Conservation (phyloP, 2,113 vertebrate genomes). For the Oncorhynchus kisutch region DNA sequence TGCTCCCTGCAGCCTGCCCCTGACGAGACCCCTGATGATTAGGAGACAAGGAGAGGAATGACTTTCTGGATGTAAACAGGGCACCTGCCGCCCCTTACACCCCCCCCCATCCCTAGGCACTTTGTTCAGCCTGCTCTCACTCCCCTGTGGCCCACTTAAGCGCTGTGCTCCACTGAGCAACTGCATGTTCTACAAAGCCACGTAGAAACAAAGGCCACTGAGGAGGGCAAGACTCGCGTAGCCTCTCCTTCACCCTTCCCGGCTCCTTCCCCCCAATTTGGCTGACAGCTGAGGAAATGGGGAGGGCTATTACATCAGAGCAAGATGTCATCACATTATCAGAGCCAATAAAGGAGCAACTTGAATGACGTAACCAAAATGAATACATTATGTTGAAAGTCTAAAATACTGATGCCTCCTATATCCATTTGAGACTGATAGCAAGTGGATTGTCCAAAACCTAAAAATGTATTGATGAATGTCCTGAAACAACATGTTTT, state of each 20-base stretch:
- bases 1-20: slow-evolving; percentile 52
- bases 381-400: no score
- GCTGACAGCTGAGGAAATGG: slow-evolving; percentile 3
- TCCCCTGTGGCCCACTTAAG: slow-evolving; percentile 83
- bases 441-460: not conserved
- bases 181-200: slow-evolving; percentile 72
- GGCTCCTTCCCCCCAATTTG: not conserved
- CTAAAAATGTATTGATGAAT: not conserved
- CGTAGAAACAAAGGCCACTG: slow-evolving; percentile 73
- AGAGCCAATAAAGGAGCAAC: not conserved
- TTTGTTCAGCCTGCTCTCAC: slow-evolving; percentile 52
- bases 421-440: not conserved
- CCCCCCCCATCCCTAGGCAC: no score
- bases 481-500: not conserved
- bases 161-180: slow-evolving; percentile 70
- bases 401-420: no score
- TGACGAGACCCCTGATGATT: slow-evolving; percentile 16
- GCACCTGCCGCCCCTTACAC: slow-evolving; percentile 53
- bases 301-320: not conserved
- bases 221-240: slow-evolving; percentile 64
- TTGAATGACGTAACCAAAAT: no score
- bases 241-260: slow-evolving; percentile 40
- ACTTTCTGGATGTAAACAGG: slow-evolving; percentile 53
- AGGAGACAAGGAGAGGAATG: slow-evolving; percentile 17
- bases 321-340: not conserved